Evolutionary conservation across 2,888 invertebrate species (phyloP).

Genomic region (Stratiomys singularior): DNA sequence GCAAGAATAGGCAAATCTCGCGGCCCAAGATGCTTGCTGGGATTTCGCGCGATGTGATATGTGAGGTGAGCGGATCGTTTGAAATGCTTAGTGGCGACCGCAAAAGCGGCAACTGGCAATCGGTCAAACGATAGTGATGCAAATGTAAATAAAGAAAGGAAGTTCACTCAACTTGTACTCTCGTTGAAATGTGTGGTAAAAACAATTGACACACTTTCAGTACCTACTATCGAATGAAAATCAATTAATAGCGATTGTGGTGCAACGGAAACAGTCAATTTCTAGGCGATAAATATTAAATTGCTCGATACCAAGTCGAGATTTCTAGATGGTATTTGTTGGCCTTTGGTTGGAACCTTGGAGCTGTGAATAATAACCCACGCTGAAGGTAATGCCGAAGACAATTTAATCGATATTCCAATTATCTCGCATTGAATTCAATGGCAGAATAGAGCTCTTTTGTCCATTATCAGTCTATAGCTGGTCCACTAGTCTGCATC

Average conservation of each 20-base stretch:
- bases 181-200: conserved; percentile 45
- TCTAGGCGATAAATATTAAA: conserved; percentile 31
- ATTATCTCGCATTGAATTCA: too few relatives aligned
- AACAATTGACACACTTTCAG: conserved; percentile 43
- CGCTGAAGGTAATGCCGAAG: too few relatives aligned
- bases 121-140: conserved; percentile 44
- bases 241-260: conserved; percentile 37
- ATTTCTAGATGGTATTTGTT: conserved; percentile 1
- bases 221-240: conserved; percentile 42
- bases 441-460: too few relatives aligned
- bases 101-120: conserved; percentile 27
- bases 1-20: conserved; percentile 5
- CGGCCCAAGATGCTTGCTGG: neutral
- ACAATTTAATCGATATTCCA: too few relatives aligned
- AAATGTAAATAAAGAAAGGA: conserved; percentile 47
- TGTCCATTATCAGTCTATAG: too few relatives aligned
- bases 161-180: conserved; percentile 45
- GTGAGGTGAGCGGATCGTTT: conserved; percentile 24
- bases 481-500: too few relatives aligned
- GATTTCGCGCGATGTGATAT: neutral
- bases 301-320: conserved; percentile 5
- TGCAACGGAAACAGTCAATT: conserved; percentile 38
- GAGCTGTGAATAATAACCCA: neutral
- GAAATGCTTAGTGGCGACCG: neutral
- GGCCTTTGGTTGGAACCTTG: neutral